A percentile compares a stretch with the other conserved stretches of the same genome.
Evolutionary conservation across 1,140 invertebrate genomes (phyloP).

Genomic region (Maniola jurtina): DNA sequence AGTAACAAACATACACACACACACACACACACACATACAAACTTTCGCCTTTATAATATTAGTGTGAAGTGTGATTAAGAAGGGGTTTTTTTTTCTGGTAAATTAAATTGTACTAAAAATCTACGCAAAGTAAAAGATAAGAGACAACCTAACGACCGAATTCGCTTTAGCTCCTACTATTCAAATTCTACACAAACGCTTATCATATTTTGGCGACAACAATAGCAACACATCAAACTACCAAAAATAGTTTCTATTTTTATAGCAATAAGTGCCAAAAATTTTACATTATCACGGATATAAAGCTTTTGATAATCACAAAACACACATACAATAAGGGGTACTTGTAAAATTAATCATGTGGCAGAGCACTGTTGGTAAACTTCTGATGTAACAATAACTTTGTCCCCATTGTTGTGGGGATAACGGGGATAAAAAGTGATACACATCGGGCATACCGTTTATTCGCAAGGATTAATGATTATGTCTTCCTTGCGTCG

Average conservation of each 20-base stretch:
- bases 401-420: conserved; percentile 47
- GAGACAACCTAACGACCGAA: too few species aligned
- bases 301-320: conserved; percentile 12
- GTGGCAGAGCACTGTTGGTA: conserved; percentile 58
- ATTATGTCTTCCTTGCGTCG: conserved; percentile 14
- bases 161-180: too few species aligned
- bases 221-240: neutral
- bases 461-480: conserved; percentile 27
- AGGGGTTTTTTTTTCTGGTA: too few species aligned
- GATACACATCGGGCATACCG: conserved; percentile 12
- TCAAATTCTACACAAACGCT: neutral
- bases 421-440: conserved; percentile 20
- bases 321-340: conserved; percentile 21
- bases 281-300: neutral
- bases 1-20: too few species aligned
- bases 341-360: conserved; percentile 61
- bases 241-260: conserved; percentile 3
- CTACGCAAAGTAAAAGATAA: too few species aligned
- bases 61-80: too few species aligned
- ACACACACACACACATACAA: too few species aligned
- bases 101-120: too few species aligned
- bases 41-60: too few species aligned
- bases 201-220: neutral
- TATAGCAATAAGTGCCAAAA: neutral
- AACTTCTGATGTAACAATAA: conserved; percentile 49